Conservation (phyloP, 2,888 invertebrate genomes). For the Chrysolina americana region DNA sequence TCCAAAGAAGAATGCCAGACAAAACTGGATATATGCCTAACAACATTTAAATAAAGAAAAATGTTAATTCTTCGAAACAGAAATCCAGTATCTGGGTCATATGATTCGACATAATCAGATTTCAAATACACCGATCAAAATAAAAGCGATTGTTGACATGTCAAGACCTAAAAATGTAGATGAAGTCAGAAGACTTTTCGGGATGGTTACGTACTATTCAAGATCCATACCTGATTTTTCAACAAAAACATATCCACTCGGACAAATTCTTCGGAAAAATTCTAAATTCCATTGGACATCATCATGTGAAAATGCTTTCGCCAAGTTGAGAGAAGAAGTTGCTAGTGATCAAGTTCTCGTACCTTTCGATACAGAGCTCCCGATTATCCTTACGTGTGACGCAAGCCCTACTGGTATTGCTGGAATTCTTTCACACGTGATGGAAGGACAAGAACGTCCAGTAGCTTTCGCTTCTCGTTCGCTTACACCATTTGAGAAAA, state of each 20-base stretch:
- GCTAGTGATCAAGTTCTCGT: neutral
- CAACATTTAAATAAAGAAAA: too few species aligned
- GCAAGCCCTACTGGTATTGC: neutral
- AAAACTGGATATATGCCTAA: too few species aligned
- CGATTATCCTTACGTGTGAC: neutral
- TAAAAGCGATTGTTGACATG: too few species aligned
- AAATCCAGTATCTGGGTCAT: too few species aligned
- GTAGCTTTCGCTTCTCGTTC: neutral
- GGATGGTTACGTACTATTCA: constrained; percentile 34
- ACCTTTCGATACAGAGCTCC: neutral
- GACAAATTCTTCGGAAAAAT: neutral
- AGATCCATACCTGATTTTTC: constrained; percentile 14
- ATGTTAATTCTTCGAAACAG: too few species aligned
- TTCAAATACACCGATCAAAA: too few species aligned
- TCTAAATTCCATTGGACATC: neutral
- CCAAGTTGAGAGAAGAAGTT: neutral
- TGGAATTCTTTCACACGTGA: neutral
- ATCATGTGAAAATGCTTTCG: neutral
- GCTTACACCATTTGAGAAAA: neutral
- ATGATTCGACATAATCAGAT: too few species aligned
- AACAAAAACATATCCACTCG: neutral
- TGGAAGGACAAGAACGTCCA: neutral
- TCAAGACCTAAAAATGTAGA: too few species aligned
- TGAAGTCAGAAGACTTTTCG: constrained; percentile 32
- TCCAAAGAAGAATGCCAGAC: too few species aligned